Evolutionary conservation across 2,113 vertebrate genomes (phyloP).

Genomic region (Neofelis nebulosa): DNA sequence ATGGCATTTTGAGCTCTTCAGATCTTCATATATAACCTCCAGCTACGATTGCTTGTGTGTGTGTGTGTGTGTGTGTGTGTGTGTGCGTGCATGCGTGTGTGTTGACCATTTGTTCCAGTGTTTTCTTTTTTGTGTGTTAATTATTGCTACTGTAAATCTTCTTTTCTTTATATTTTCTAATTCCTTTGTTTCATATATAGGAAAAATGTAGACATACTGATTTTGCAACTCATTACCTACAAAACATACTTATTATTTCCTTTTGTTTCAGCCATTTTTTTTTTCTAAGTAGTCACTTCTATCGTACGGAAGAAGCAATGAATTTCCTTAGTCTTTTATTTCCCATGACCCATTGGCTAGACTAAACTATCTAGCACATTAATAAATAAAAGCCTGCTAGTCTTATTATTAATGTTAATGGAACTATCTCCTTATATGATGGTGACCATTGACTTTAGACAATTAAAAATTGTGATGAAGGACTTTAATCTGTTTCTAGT

Average conservation of each 20-base stretch:
- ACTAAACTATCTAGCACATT: neutral
- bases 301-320: neutral
- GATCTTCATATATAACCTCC: neutral
- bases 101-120: neutral
- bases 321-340: neutral
- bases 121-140: neutral
- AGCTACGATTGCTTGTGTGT: neutral
- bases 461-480: neutral
- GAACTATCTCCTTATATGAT: neutral
- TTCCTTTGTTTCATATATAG: neutral
- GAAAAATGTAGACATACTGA: neutral
- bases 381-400: neutral
- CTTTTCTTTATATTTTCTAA: neutral
- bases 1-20: neutral
- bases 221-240: neutral
- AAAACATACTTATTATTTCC: neutral
- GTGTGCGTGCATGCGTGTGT: neutral
- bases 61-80: neutral
- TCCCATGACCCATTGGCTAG: neutral
- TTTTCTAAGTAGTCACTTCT: neutral
- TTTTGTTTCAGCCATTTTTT: neutral
- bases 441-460: neutral
- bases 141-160: neutral
- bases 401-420: neutral
- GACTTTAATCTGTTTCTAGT: neutral